Conservation (phyloP, 92 coral and sea anemone genomes). For the Parazoanthus swiftii region DNA sequence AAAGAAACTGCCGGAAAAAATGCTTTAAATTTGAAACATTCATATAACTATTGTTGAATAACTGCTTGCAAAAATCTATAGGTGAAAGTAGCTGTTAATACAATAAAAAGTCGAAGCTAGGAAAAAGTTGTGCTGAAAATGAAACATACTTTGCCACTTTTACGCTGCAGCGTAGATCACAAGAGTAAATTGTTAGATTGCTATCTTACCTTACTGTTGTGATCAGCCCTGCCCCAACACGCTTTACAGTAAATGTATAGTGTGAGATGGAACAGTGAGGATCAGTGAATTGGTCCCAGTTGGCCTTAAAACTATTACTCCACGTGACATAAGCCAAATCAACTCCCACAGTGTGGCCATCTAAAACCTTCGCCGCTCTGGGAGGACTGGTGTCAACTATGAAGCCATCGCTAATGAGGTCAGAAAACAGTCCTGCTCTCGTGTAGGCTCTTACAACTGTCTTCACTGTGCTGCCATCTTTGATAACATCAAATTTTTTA, state of each 20-base stretch:
- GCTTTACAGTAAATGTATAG: conserved; percentile 67
- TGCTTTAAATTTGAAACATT: no score
- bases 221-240: conserved; percentile 49
- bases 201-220: conserved; percentile 43
- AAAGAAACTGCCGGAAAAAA: no score
- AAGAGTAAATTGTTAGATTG: no score
- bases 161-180: no score
- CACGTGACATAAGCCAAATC: conserved; percentile 74
- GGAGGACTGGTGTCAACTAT: conserved; percentile 80
- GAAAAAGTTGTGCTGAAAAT: no score
- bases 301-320: conserved; percentile 72
- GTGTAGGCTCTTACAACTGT: conserved; percentile 74
- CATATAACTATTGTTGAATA: no score
- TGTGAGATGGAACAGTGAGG: conserved; percentile 70
- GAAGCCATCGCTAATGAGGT: conserved; percentile 82
- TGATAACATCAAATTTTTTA: conserved; percentile 48
- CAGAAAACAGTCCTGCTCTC: conserved; percentile 80
- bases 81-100: no score
- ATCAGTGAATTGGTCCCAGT: conserved; percentile 81
- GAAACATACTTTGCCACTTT: no score
- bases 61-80: no score
- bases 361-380: conserved; percentile 52
- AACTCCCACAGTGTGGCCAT: conserved; percentile 58
- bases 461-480: conserved; percentile 8
- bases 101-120: no score